Percentiles rank a stretch among this genome's conserved stretches.
These are phyloP conservation scores for Gymnocypris eckloni DNA, from an alignment of 2,797 vertebrate species.

Conservation along the genomic window DNA sequence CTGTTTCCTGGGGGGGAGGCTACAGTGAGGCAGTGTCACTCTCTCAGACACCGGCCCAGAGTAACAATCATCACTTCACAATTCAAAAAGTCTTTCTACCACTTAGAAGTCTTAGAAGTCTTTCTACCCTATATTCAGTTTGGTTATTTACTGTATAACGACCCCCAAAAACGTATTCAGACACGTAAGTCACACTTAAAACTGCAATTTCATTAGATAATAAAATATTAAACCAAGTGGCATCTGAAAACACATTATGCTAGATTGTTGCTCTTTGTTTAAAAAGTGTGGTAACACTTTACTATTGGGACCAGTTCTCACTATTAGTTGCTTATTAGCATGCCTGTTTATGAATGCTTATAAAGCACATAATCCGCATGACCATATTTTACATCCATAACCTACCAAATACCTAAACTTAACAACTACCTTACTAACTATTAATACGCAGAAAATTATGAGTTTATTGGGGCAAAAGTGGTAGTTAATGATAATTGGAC, in stretches of 20 bases:
- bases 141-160: not conserved
- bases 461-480: too few species aligned
- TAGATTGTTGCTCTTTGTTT: not conserved
- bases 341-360: too few species aligned
- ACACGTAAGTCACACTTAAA: not conserved
- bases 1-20: slow-evolving; percentile 85
- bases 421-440: too few species aligned
- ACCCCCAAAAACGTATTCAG: not conserved
- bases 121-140: not conserved
- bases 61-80: slow-evolving; percentile 51
- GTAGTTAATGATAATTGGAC: too few species aligned
- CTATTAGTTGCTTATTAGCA: too few species aligned
- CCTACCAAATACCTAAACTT: too few species aligned
- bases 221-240: not conserved
- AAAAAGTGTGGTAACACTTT: not conserved
- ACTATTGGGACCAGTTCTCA: too few species aligned
- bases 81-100: not conserved
- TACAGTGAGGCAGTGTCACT: slow-evolving; percentile 64
- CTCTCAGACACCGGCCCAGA: slow-evolving; percentile 48
- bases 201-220: too few species aligned
- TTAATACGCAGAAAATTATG: too few species aligned
- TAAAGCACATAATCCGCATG: too few species aligned
- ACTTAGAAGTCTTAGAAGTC: not conserved
- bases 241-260: not conserved
- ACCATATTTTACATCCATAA: too few species aligned